A percentile compares a stretch with the other conserved stretches of the same genome.
These are phyloP conservation scores for Dallia pectoralis DNA, from an alignment of 2,797 vertebrate species.

Conservation along the genomic window DNA sequence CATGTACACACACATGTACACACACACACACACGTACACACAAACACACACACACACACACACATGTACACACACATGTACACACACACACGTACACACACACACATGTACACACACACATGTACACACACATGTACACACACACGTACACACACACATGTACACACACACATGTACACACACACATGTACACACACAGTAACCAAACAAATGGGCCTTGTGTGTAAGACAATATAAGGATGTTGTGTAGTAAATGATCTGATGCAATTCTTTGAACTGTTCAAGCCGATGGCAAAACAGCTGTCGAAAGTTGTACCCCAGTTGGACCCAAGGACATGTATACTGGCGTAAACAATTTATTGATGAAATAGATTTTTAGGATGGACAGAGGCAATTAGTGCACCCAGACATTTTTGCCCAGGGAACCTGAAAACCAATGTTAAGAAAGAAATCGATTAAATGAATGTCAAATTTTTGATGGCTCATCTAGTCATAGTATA, in stretches of 20 bases:
- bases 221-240: neutral
- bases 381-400: neutral
- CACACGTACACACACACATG: neutral
- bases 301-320: neutral
- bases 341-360: neutral
- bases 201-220: neutral
- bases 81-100: neutral
- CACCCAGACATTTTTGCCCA: neutral
- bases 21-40: neutral
- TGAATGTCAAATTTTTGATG: neutral
- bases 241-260: neutral
- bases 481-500: neutral
- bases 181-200: neutral
- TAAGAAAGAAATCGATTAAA: neutral
- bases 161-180: neutral
- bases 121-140: neutral
- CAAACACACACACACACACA: too few relatives aligned
- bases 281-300: neutral
- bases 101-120: neutral
- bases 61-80: neutral
- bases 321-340: neutral
- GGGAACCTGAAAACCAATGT: neutral
- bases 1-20: neutral
- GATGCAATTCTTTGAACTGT: constrained; percentile 1
- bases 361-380: neutral